Evolutionary conservation across 2,113 vertebrate species (phyloP), one percentile per base, ranked within the genome.

Genomic region (Petromus typicus): DNA sequence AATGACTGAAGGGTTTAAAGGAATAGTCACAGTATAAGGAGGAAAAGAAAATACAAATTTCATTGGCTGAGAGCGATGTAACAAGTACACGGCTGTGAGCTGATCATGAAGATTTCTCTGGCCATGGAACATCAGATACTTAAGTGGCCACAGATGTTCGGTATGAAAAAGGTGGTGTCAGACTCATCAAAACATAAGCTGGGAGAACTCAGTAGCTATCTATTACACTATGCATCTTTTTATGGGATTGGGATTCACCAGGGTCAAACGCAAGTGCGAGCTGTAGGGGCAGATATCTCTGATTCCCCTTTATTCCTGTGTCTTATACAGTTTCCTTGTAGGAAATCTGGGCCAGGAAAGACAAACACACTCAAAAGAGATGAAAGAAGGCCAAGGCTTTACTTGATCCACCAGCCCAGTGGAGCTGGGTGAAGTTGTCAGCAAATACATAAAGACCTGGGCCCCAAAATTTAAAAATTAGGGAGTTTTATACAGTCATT

Each of bases 141-240:
- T 75, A 12, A 1, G 0, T 30, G 23, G 5, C 5, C 2, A 0
- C 80, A 75, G 75, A 4, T 64, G 18, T 3, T 30, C n/a, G 13
- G 45, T 17, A 34, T 34, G 34, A 63, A 25, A 3, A n/a, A n/a
- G 4, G 5, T 59, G 43, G 1, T 40, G 1, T 95, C 16, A 76
- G 34, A 85, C 11, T 0, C 27, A 80, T 14, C 25, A 89, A 88
- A 45, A 25, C 0, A 17, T 66, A 71, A 64, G 20, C 71, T 73
- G 5, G 1, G 7, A 57, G 23, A 30, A 43, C 3, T 27, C 3
- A 79, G 43, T 0, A 61, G 17, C 30, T 91, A 25, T 51, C 14
- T 32, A 11, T 64, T 1, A 13, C 56, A 40, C 48, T 4, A 43
- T 10, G 5, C 0, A 4, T 61, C 5, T 2, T n/a, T 57, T 10